Evolutionary conservation across 1,140 invertebrate genomes (phyloP).

Genomic region (Laupala kohalensis): DNA sequence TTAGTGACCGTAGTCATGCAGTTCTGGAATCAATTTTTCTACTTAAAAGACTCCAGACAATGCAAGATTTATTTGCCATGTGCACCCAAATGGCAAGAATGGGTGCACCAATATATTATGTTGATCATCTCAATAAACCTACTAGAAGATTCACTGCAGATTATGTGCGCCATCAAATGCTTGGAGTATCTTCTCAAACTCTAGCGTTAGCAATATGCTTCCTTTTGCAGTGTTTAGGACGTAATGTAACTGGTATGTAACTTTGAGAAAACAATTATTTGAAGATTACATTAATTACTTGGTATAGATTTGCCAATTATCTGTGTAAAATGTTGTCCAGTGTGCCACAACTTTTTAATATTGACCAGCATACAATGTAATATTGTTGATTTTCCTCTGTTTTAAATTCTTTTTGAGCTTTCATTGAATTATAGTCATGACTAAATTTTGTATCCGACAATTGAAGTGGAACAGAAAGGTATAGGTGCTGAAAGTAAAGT

Average conservation of each 20-base stretch:
- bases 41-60: constrained; percentile 59
- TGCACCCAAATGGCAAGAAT: constrained; percentile 42
- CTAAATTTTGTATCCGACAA: constrained; percentile 25
- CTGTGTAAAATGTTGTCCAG: no score
- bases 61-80: constrained; percentile 62
- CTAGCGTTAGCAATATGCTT: constrained; percentile 57
- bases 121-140: constrained; percentile 59
- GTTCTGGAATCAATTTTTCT: constrained; percentile 66
- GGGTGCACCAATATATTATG: constrained; percentile 40
- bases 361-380: no score
- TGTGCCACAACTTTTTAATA: no score
- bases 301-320: no score
- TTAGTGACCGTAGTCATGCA: constrained; percentile 45
- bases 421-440: no score
- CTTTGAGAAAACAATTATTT: no score
- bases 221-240: constrained; percentile 49
- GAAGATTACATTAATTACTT: no score
- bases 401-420: no score
- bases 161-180: constrained; percentile 62
- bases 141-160: constrained; percentile 64
- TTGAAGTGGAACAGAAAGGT: constrained; percentile 69
- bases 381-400: no score
- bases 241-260: constrained; percentile 45
- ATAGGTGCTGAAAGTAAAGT: constrained; percentile 65
- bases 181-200: constrained; percentile 64